These are phyloP conservation scores for Eudorcas thomsonii DNA, from an alignment of 2,113 vertebrate species.

Conservation along the genomic window DNA sequence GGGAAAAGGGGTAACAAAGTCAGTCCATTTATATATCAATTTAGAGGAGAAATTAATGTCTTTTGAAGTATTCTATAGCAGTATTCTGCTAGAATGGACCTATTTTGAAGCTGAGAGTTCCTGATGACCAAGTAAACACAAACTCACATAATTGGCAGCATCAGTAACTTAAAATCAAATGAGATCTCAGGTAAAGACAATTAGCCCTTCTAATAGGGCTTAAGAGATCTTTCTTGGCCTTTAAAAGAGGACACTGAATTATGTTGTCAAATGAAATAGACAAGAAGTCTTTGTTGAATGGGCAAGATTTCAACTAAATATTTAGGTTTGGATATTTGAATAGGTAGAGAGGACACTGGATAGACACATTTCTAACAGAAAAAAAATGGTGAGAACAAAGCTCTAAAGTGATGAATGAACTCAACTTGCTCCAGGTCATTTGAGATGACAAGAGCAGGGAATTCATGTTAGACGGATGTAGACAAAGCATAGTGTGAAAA, in stretches of 20 bases:
- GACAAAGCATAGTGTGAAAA: background rate
- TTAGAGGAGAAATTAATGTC: background rate
- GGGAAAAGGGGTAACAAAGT: background rate
- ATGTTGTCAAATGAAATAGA: background rate
- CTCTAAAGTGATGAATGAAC: background rate
- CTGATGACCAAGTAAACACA: background rate
- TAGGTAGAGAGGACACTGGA: background rate
- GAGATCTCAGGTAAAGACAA: background rate
- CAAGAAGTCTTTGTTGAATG: background rate
- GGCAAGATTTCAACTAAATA: background rate
- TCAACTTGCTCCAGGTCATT: background rate
- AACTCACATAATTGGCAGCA: background rate
- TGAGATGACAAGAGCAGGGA: background rate
- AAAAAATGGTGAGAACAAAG: background rate
- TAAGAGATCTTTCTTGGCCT: background rate
- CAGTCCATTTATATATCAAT: background rate
- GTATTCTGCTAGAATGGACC: background rate
- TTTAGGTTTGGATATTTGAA: conserved; percentile 34
- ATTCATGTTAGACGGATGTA: background rate
- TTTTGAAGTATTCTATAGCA: background rate
- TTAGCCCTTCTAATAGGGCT: background rate
- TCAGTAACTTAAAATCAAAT: conserved; percentile 20
- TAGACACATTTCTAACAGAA: conserved; percentile 1
- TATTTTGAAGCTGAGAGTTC: background rate
- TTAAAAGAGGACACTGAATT: background rate